A percentile compares a stretch with the other conserved stretches of the same genome.
Conservation (phyloP, 2,113 vertebrate species). For the Heteronetta atricapilla region DNA sequence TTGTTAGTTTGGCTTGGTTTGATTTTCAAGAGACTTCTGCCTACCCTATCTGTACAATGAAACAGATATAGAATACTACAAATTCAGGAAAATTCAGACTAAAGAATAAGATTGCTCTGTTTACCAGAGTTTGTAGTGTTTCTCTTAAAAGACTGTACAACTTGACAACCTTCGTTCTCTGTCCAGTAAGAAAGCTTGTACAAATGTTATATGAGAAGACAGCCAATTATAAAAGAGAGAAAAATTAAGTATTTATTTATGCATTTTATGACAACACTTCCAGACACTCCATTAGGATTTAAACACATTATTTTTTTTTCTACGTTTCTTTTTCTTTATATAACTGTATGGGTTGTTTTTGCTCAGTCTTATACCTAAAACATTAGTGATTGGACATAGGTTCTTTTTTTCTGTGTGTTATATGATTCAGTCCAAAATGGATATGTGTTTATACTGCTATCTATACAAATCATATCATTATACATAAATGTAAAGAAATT, state of each 20-base stretch:
- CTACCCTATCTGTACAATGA: neutral
- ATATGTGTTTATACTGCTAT: neutral
- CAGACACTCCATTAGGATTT: neutral
- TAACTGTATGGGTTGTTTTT: neutral
- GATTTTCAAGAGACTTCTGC: neutral
- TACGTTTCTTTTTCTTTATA: neutral
- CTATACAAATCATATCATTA: neutral
- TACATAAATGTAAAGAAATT: neutral
- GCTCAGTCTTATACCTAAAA: neutral
- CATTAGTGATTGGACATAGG: neutral
- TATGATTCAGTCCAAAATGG: neutral
- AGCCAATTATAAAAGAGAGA: neutral
- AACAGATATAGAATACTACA: neutral
- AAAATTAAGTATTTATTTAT: neutral
- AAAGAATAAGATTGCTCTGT: neutral
- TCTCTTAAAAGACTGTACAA: neutral
- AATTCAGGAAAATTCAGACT: neutral
- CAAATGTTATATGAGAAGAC: neutral
- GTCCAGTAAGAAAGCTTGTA: neutral
- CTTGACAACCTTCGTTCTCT: neutral
- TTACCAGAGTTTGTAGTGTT: neutral
- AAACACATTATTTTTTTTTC: neutral
- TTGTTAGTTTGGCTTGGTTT: no score
- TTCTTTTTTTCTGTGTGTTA: neutral
- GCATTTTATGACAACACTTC: neutral